Base-by-base conservation (phyloP, 23 tunicate species). In the Trididemnum miniatum region DNA sequence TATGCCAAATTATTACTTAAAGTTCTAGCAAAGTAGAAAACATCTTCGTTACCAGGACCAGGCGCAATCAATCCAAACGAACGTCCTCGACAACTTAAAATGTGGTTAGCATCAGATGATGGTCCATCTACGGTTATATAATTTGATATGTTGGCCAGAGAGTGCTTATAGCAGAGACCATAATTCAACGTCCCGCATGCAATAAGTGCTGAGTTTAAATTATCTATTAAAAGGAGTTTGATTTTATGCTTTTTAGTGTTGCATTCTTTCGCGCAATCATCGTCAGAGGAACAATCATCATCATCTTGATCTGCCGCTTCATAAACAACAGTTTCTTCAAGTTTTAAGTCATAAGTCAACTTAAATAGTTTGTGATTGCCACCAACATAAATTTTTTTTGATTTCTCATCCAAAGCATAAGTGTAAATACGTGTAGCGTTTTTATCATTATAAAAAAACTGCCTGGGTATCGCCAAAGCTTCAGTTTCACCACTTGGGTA, bases 11-110 rank as follows among this genome's bases (percentile, higher is more conserved):
- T 44, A 62, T 60, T 27, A 76, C 85, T 88, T 18, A 90, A 23
- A 0, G 96, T 90, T 31, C 96, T 40, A 0, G 89, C 96, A 80
- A 90, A 79, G 51, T 90, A 84, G 35, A 86, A 86, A 34, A 79
- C 80, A 85, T 65, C 44, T 1, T 32, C 22, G 38, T 26, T 27
- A 1, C 1, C 32, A 29, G 65, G 77, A n/a, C 77, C 83, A 20
- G 77, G 83, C 0, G 77, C 82, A 31, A 85, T 40, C 15, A 85
- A 59, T 0, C 89, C 89, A 64, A 77, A 51, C 2, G 77, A 64
- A 25, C 64, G 77, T 1, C 77, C 83, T 1, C 18, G 2, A 26
- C 33, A 31, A 49, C 89, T 85, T 24, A 85, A 37, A 49, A 85
- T 85, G 66, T 77, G 52, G 26, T 77, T 35, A 57, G 89, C 33